Conservation (phyloP, 2,113 vertebrate species). For the Tetrao urogallus region DNA sequence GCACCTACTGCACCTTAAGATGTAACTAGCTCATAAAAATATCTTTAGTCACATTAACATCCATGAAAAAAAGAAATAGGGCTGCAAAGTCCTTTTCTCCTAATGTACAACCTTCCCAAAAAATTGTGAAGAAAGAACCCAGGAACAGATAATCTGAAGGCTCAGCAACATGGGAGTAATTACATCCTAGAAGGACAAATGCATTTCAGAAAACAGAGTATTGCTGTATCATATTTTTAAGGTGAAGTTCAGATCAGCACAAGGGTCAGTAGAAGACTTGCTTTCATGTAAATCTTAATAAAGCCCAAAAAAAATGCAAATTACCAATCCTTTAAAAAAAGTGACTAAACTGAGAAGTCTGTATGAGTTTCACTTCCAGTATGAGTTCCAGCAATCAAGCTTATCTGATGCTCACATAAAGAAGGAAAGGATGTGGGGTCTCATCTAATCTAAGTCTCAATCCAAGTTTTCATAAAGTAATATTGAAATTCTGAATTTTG, state of each 20-base stretch:
- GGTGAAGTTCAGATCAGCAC: not conserved
- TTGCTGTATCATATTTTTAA: not conserved
- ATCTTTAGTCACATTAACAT: conserved; percentile 32
- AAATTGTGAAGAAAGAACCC: not conserved
- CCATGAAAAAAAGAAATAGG: conserved; percentile 4
- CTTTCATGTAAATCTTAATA: not conserved
- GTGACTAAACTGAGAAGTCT: not conserved
- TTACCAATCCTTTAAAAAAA: not conserved
- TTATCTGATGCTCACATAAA: not conserved
- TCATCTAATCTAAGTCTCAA: not conserved
- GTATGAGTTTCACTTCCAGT: not conserved
- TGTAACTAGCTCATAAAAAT: conserved; percentile 41
- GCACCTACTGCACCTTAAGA: conserved; percentile 37
- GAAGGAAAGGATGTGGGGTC: not conserved
- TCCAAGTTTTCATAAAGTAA: not conserved
- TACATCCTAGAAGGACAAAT: not conserved
- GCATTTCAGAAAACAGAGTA: not conserved
- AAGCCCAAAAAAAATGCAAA: not conserved
- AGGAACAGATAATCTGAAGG: not conserved
- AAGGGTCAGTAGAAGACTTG: not conserved
- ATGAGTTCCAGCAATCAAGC: not conserved
- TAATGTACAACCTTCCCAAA: not conserved
- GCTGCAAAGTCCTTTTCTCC: not conserved
- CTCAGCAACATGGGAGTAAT: not conserved
- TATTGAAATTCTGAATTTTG: not conserved